Percentiles rank a stretch among this genome's conserved stretches.
Conservation (phyloP, 1,140 invertebrate species). For the Cardiocondyla obscurior region DNA sequence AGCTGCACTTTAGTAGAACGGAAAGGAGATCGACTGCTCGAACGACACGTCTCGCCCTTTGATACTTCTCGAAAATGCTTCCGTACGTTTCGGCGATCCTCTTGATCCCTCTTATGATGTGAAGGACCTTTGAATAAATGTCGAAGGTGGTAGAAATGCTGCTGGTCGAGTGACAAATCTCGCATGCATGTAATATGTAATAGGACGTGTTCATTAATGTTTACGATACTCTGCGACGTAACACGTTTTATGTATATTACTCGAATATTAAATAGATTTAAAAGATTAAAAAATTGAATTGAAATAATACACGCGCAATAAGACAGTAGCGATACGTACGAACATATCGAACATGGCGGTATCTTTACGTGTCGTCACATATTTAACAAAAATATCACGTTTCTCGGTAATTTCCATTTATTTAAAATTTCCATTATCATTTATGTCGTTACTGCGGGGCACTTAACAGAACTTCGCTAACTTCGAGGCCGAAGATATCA, state of each 20-base stretch:
- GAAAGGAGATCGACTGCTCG: conserved; percentile 50
- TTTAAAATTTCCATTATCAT: conserved; percentile 20
- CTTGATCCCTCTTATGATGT: conserved; percentile 36
- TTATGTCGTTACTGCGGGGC: conserved; percentile 11
- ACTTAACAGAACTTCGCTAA: conserved; percentile 35
- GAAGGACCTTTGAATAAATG: conserved; percentile 26
- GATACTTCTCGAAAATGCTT: conserved; percentile 43
- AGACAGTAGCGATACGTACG: not conserved
- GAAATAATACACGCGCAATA: not conserved
- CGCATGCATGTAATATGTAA: conserved; percentile 18
- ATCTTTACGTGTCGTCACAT: not conserved
- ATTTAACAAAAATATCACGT: not conserved
- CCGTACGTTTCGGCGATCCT: conserved; percentile 1
- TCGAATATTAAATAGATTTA: not conserved
- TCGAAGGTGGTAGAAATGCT: conserved; percentile 16
- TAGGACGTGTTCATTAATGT: not conserved
- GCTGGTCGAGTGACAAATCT: conserved; percentile 13
- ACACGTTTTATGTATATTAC: not conserved
- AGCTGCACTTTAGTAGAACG: conserved; percentile 34
- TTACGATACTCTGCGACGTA: not conserved
- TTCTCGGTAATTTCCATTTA: not conserved
- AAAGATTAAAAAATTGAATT: no score
- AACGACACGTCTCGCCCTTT: conserved; percentile 46
- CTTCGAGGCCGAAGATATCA: conserved; percentile 39
- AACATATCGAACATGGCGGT: not conserved